Evolutionary conservation across 2,888 invertebrate genomes (phyloP).

Genomic region (Choristoneura rosaceana): DNA sequence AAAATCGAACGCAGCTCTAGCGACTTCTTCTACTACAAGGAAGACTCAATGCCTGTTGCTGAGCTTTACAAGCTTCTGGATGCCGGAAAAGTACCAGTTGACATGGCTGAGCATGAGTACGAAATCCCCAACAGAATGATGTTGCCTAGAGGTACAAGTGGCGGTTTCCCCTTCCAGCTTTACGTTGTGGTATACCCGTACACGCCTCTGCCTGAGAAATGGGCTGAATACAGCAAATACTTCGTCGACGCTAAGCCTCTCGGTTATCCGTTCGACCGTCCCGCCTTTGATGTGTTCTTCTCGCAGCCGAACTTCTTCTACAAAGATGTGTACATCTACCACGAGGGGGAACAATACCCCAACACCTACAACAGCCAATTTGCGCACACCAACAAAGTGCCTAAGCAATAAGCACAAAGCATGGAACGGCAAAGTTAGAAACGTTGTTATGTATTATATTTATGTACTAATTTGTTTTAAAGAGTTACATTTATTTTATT

Average conservation of each 20-base stretch:
- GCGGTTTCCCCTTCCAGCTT: conserved; percentile 88
- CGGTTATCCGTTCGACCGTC: conserved; percentile 86
- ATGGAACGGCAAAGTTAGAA: not conserved
- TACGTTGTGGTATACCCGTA: conserved; percentile 87
- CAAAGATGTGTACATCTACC: conserved; percentile 84
- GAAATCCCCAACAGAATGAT: conserved; percentile 89
- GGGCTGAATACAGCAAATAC: conserved; percentile 57
- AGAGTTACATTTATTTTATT: not conserved
- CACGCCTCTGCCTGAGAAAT: conserved; percentile 68
- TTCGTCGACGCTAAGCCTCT: conserved; percentile 80
- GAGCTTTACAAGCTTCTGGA: conserved; percentile 71
- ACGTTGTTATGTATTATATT: not conserved
- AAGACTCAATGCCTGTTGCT: conserved; percentile 77
- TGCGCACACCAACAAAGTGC: conserved; percentile 29
- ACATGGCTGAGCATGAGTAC: conserved; percentile 82
- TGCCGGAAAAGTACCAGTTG: conserved; percentile 80
- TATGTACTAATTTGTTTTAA: conserved; percentile 2
- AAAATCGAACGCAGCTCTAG: conserved; percentile 84
- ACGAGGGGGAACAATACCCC: conserved; percentile 70
- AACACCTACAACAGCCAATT: conserved; percentile 55
- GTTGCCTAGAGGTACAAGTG: conserved; percentile 89
- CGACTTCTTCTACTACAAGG: conserved; percentile 81
- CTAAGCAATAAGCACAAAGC: conserved; percentile 26
- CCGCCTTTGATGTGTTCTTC: conserved; percentile 73
- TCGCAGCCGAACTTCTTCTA: conserved; percentile 86